Base-by-base conservation (phyloP, 2,113 vertebrate species). In the Platichthys flesus region DNA sequence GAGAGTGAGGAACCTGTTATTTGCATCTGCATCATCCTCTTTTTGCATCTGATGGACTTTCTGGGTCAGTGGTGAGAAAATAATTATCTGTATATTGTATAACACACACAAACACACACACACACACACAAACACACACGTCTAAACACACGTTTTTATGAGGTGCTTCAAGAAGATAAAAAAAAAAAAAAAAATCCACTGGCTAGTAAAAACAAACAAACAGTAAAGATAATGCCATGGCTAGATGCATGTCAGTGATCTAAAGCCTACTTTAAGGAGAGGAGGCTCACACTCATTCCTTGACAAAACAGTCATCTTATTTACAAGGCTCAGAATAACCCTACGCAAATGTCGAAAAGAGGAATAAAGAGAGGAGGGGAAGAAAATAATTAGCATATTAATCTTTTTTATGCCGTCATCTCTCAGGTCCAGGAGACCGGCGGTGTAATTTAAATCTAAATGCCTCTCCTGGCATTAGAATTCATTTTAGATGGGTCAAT, bases 381-480 rank as follows among this genome's bases (percentile, higher is more conserved):
- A 96, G 96, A 63, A 97, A 97, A 98, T 98, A 98, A 99, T 99
- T 99, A 98, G 97, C 97, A 99, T 98, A 99, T 99, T 98, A 99
- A 99, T 99, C 97, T 99, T 99, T 99, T 99, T 99, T 98, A 99
- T 98, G 95, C 96, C 94, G 94, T 96, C 97, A 98, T 99, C 96
- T 97, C 97, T 98, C 97, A 98, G 97, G 96, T 96, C 96, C 95
- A 95, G 94, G 96, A 95, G 96, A 97, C 96, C 95, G 95, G 58
- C 93, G 96, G 97, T 97, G 97, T 99, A 98, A 99, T 99, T 99
- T 98, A 98, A 98, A 99, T 99, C 97, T 99, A 98, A 98, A 99
- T 97, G 97, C 98, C 96, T 97, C 88, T 96, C 95, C 95, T 98
- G 97, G 97, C 97, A 97, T 98, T 98, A 98, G 97, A 99, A 99